Evolutionary conservation across 2,888 invertebrate species (phyloP).

Genomic region (Salpingus planirostris): DNA sequence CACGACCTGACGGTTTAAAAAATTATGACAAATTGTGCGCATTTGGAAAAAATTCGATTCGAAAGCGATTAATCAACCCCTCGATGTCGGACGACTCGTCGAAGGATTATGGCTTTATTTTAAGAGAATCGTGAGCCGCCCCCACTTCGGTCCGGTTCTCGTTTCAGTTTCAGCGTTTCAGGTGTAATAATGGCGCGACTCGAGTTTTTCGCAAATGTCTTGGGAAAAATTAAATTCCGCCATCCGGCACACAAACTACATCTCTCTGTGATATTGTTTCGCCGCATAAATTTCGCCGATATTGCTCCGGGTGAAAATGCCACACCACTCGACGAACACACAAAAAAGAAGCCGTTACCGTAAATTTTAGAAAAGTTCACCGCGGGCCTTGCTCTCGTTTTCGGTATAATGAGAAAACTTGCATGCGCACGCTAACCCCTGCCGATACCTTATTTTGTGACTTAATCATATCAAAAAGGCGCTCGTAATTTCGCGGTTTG

Average conservation of each 20-base stretch:
- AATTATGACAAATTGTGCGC: conserved; percentile 13
- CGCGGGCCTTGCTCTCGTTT: no score
- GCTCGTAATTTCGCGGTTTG: no score
- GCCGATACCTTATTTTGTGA: background rate
- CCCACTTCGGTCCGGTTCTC: no score
- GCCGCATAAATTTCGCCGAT: conserved; percentile 6
- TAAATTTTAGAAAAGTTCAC: conserved; percentile 5
- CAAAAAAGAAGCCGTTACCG: conserved; percentile 10
- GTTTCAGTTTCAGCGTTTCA: no score
- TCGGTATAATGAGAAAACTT: conserved; percentile 11
- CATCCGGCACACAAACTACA: conserved; percentile 7
- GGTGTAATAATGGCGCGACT: no score
- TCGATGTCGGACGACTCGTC: no score
- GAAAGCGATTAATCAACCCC: conserved; percentile 10
- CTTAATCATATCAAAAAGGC: background rate
- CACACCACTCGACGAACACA: no score
- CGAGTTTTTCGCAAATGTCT: conserved; percentile 5
- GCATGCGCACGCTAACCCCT: conserved; percentile 2
- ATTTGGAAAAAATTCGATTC: conserved; percentile 12
- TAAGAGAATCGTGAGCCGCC: no score
- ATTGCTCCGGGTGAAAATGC: no score
- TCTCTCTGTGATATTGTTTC: conserved; percentile 6
- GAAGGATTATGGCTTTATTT: no score
- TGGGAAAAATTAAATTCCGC: conserved; percentile 8
- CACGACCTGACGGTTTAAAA: conserved; percentile 2